A percentile compares a stretch with the other conserved stretches of the same genome.
Evolutionary conservation across 2,888 invertebrate genomes (phyloP).

Genomic region (Conus canariensis): DNA sequence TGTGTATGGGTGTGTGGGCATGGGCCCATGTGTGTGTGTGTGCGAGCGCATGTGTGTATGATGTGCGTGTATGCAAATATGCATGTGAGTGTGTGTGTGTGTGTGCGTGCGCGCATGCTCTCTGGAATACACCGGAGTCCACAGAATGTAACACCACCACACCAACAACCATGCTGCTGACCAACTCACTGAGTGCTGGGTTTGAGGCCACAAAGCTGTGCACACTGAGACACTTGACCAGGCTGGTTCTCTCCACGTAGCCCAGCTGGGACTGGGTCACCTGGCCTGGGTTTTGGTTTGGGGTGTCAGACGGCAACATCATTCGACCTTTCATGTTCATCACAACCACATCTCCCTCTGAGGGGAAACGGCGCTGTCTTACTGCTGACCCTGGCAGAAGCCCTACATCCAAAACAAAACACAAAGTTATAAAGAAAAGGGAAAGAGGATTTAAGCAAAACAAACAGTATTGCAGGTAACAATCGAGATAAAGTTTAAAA

Average conservation of each 20-base stretch:
- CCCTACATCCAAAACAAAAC: conserved; percentile 28
- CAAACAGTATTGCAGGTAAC: too few relatives aligned
- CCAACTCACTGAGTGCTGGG: background rate
- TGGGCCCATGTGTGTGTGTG: too few relatives aligned
- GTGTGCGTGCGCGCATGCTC: background rate
- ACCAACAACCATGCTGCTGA: too few relatives aligned
- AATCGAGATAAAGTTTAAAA: too few relatives aligned
- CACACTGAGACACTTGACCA: conserved; percentile 21
- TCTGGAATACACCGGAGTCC: too few relatives aligned
- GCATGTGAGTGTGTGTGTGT: background rate
- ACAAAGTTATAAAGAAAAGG: too few relatives aligned
- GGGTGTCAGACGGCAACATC: too few relatives aligned
- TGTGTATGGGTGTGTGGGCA: too few relatives aligned
- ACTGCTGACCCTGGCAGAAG: conserved; percentile 39
- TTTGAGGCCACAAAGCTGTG: background rate
- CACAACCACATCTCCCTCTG: conserved; percentile 56
- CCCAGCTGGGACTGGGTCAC: conserved; percentile 35
- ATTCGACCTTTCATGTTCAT: conserved; percentile 50
- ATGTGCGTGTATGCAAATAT: background rate
- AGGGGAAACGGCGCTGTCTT: conserved; percentile 39
- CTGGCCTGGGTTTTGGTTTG: background rate
- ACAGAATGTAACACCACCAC: too few relatives aligned
- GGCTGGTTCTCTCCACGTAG: conserved; percentile 35
- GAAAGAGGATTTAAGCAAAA: too few relatives aligned
- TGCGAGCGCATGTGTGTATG: background rate